Evolutionary conservation across 1,140 invertebrate genomes (phyloP).

Genomic region (Varroa destructor): DNA sequence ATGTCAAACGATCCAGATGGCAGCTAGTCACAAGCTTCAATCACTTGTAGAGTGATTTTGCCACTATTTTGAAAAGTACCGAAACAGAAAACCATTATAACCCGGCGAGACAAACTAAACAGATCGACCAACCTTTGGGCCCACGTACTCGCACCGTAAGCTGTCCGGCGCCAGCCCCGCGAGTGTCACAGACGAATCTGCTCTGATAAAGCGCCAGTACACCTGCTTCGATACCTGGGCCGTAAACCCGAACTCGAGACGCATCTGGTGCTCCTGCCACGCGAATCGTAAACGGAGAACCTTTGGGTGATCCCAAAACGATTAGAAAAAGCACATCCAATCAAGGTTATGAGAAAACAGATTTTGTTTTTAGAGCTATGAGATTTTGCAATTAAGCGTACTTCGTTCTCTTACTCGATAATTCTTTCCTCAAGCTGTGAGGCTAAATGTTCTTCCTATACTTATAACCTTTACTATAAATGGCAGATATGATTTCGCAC

Average conservation of each 20-base stretch:
- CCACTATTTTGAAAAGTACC: neutral
- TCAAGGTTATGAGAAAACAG: neutral
- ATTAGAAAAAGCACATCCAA: neutral
- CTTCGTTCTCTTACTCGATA: no score
- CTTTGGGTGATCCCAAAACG: constrained; percentile 32
- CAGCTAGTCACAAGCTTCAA: no score
- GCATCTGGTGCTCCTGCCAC: constrained; percentile 45
- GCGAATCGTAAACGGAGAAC: constrained; percentile 42
- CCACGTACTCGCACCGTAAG: constrained; percentile 45
- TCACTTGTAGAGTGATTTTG: neutral
- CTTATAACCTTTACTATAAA: no score
- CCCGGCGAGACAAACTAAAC: neutral
- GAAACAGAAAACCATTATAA: neutral
- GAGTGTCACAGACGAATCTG: constrained; percentile 44
- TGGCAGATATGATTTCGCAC: no score
- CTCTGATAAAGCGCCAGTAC: constrained; percentile 42
- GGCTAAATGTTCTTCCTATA: no score
- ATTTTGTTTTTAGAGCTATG: no score
- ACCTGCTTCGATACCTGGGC: constrained; percentile 43
- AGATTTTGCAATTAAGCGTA: no score
- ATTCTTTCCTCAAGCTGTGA: no score
- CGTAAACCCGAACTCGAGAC: constrained; percentile 40
- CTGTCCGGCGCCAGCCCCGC: constrained; percentile 45
- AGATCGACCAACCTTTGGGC: constrained; percentile 41
- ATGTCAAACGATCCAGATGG: neutral